Evolutionary conservation across 2,888 invertebrate species (phyloP), one percentile per base, ranked within the genome.

Genomic region (Nebria salina): DNA sequence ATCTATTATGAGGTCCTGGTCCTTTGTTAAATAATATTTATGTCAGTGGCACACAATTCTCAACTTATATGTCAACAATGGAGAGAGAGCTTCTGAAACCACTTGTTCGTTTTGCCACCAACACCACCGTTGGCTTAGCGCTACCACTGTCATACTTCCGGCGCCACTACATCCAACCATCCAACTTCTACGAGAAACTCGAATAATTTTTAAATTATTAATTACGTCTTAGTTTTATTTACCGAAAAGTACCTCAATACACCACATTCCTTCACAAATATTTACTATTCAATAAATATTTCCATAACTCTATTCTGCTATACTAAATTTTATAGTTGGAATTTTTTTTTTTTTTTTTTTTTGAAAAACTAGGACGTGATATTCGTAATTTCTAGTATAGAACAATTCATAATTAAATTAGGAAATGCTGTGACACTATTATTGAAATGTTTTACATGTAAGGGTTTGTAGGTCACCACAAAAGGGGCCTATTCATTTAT

Each of bases 11-110:
- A 86, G 85, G 84, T 70, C 72, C 75, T 76, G 83, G 84, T 83
- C 86, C 85, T 86, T 86, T 87, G 87, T 87, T 86, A 85, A 87
- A 87, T 86, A 87, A 87, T 87, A 87, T 87, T 87, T 87, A 86
- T 86, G 86, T 87, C 87, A 86, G 86, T 84, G 84, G 85, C 86
- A 86, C 85, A 86, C 86, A 86, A 86, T 86, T 86, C 86, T 54
- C 84, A 86, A 86, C 86, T 87, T 86, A 86, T 86, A 84, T 86
- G 86, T 87, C 86, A 87, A 87, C 86, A 87, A 87, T 87, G 84
- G 86, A 54, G 43, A 20, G 54, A 54, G 6, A 54, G 34, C 34
- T 54, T 54, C 54, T 41, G 11, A 73, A 43, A 73, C 73, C 70
- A 70, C 70, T 70, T 70, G 70, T 70, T 70, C 70, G 11, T 70